Evolutionary conservation across 92 coral and sea anemone species (phyloP).

Genomic region (Montipora capitata): DNA sequence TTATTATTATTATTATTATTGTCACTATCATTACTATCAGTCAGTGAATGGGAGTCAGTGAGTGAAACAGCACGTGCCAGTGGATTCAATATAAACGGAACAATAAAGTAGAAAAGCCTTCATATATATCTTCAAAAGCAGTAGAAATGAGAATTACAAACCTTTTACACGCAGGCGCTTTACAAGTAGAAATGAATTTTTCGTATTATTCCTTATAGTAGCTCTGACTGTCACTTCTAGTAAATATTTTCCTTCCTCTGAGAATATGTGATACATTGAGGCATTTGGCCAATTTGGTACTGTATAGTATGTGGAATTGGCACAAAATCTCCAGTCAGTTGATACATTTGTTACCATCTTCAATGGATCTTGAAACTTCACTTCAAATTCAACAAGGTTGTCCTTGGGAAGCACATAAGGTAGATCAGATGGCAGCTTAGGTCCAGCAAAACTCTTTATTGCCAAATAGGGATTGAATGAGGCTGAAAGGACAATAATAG

Average conservation of each 20-base stretch:
- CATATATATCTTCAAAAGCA: neutral
- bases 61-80: no score
- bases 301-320: neutral
- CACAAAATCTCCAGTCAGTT: conserved; percentile 70
- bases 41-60: no score
- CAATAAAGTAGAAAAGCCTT: no score
- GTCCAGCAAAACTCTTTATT: conserved; percentile 58
- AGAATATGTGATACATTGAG: conserved; percentile 18
- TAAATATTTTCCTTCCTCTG: neutral
- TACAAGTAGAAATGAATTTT: neutral
- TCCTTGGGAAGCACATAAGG: conserved; percentile 14
- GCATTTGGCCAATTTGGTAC: neutral
- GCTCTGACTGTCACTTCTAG: conserved; percentile 79
- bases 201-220: conserved; percentile 16
- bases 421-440: conserved; percentile 31
- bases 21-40: no score
- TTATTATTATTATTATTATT: no score
- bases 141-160: neutral
- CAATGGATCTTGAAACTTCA: conserved; percentile 68
- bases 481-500: conserved; percentile 42
- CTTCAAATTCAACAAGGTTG: conserved; percentile 44
- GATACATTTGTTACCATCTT: conserved; percentile 53
- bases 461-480: conserved; percentile 48
- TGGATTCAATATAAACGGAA: no score
- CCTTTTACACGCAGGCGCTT: conserved; percentile 53